Percentiles rank a stretch among this genome's conserved stretches.
Conservation (phyloP, 53 echinoderm and acorn worm genomes). For the Zoroaster sp. region DNA sequence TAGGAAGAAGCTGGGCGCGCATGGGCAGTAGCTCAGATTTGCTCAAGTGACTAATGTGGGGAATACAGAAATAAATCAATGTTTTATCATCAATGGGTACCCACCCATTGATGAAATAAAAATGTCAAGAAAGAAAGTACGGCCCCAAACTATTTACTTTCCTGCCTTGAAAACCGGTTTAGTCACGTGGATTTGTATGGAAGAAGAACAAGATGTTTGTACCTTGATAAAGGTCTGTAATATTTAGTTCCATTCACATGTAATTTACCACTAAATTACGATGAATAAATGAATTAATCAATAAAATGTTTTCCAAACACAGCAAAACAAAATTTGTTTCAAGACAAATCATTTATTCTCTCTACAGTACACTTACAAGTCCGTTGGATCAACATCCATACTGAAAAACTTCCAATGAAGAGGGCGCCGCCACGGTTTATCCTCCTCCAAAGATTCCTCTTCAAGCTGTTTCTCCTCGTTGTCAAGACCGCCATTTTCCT, state of each 20-base stretch:
- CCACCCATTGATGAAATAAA: not conserved
- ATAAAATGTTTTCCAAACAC: too few relatives aligned
- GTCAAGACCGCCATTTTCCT: slow-evolving; percentile 65
- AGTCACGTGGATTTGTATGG: too few relatives aligned
- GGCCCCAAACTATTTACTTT: too few relatives aligned
- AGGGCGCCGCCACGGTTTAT: slow-evolving; percentile 55
- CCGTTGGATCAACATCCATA: slow-evolving; percentile 60
- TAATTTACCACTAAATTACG: too few relatives aligned
- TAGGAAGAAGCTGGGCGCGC: slow-evolving; percentile 67
- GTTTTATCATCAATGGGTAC: too few relatives aligned
- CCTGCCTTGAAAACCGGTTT: not conserved
- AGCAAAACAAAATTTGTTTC: too few relatives aligned
- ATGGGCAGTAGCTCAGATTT: slow-evolving; percentile 60
- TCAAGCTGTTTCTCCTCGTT: slow-evolving; percentile 42
- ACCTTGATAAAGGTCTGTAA: not conserved
- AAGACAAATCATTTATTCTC: not conserved
- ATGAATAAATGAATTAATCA: too few relatives aligned
- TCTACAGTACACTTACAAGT: slow-evolving; percentile 49
- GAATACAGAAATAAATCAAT: not conserved
- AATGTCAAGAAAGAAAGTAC: too few relatives aligned
- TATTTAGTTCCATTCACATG: too few relatives aligned
- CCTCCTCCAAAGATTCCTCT: slow-evolving; percentile 6
- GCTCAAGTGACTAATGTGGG: slow-evolving; percentile 39
- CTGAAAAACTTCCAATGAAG: slow-evolving; percentile 73
- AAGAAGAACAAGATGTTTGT: too few relatives aligned